Evolutionary conservation across 1,140 invertebrate species (phyloP).

Genomic region (Pseudomyrmex gracilis): DNA sequence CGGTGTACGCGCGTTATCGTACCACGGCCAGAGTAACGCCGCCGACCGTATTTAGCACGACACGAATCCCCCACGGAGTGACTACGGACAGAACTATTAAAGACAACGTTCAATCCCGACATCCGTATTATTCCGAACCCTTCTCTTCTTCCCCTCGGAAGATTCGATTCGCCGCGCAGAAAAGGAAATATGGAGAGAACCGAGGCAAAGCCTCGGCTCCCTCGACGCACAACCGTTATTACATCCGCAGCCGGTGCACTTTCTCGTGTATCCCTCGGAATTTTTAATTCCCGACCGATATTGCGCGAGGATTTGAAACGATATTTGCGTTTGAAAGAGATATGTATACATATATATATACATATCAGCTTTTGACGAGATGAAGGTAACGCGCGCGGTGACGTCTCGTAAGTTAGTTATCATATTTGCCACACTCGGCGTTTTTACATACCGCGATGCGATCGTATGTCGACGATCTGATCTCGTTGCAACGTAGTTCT

Average conservation of each 20-base stretch:
- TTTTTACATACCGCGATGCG: background rate
- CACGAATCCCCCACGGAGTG: constrained; percentile 54
- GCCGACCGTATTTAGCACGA: constrained; percentile 59
- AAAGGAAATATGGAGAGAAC: constrained; percentile 22
- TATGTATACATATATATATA: no score
- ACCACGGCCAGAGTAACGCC: constrained; percentile 30
- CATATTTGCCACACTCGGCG: background rate
- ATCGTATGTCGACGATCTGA: no score
- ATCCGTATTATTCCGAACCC: background rate
- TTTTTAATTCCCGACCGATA: constrained; percentile 1
- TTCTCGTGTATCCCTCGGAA: background rate
- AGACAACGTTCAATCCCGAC: background rate
- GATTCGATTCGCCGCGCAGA: constrained; percentile 43
- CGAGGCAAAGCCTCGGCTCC: constrained; percentile 6
- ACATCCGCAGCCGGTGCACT: background rate
- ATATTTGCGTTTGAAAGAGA: background rate
- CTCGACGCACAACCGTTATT: background rate
- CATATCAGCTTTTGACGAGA: background rate
- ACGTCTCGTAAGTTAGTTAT: background rate
- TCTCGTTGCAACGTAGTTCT: no score
- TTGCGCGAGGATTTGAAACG: background rate
- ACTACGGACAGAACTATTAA: background rate
- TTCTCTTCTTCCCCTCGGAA: background rate
- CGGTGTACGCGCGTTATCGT: constrained; percentile 21
- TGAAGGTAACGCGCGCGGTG: background rate